Evolutionary conservation across 2,113 vertebrate genomes (phyloP).

Genomic region (Chloroceryle aenea): DNA sequence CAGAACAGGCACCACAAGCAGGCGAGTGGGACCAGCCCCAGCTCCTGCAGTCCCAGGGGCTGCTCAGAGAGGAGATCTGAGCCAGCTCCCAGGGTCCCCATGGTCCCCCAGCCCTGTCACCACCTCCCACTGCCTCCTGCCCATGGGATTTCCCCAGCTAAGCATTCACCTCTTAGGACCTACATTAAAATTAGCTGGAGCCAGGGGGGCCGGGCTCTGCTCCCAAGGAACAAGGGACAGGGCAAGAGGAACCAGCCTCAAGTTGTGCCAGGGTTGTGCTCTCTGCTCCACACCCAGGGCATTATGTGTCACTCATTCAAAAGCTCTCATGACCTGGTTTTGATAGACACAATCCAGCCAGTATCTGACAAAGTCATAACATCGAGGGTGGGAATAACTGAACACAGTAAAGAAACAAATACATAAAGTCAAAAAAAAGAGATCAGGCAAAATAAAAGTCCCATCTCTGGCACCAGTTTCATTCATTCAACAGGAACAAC

Average conservation of each 20-base stretch:
- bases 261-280: too few relatives aligned
- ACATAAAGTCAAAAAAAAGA: neutral
- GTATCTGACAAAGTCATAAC: neutral
- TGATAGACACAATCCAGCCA: neutral
- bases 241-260: too few relatives aligned
- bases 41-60: neutral
- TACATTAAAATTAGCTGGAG: neutral
- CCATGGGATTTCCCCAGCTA: rapidly evolving
- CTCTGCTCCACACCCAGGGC: too few relatives aligned
- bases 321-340: rapidly evolving
- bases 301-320: neutral
- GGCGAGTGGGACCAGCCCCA: neutral
- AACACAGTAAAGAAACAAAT: neutral
- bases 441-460: neutral
- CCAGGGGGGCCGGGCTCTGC: too few relatives aligned
- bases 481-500: neutral
- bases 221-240: too few relatives aligned
- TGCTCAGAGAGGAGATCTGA: rapidly evolving
- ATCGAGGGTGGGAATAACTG: neutral
- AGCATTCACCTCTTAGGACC: neutral
- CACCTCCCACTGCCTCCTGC: neutral
- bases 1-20: neutral
- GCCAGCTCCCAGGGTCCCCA: rapidly evolving
- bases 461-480: neutral
- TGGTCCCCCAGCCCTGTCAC: rapidly evolving